These are phyloP conservation scores for Chelonus insularis DNA, from an alignment of 1,140 invertebrate genomes.

Conservation along the genomic window DNA sequence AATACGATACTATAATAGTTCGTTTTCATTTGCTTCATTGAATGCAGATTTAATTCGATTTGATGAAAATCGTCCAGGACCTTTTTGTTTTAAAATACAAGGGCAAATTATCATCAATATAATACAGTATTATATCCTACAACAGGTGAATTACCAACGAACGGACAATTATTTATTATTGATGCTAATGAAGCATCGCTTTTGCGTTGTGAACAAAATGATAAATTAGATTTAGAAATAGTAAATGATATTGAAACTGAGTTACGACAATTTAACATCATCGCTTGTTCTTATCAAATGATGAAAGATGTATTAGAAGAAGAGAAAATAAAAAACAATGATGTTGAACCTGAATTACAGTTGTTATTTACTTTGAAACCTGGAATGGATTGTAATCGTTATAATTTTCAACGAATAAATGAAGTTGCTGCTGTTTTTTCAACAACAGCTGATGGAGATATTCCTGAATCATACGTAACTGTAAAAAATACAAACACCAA, in stretches of 20 bases:
- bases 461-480: conserved; percentile 9
- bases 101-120: conserved; percentile 24
- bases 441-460: conserved; percentile 17
- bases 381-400: not conserved
- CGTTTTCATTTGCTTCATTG: conserved; percentile 13
- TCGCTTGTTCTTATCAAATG: conserved; percentile 2
- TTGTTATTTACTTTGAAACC: conserved; percentile 5
- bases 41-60: conserved; percentile 25
- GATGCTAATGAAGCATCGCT: conserved; percentile 2
- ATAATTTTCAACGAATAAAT: conserved; percentile 10
- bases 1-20: no score
- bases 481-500: not conserved
- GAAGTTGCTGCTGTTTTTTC: conserved; percentile 20
- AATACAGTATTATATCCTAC: conserved; percentile 16
- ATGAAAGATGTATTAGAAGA: conserved; percentile 8
- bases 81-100: conserved; percentile 23
- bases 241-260: not conserved
- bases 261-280: not conserved
- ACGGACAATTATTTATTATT: conserved; percentile 13
- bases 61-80: conserved; percentile 6
- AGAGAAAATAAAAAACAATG: not conserved
- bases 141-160: not conserved
- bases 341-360: conserved; percentile 11
- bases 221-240: not conserved
- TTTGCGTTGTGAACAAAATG: not conserved